phyloP scores from a whole-genome alignment of 2,113 vertebrate species.

The Hypocryptadius cinnamomeus region DNA sequence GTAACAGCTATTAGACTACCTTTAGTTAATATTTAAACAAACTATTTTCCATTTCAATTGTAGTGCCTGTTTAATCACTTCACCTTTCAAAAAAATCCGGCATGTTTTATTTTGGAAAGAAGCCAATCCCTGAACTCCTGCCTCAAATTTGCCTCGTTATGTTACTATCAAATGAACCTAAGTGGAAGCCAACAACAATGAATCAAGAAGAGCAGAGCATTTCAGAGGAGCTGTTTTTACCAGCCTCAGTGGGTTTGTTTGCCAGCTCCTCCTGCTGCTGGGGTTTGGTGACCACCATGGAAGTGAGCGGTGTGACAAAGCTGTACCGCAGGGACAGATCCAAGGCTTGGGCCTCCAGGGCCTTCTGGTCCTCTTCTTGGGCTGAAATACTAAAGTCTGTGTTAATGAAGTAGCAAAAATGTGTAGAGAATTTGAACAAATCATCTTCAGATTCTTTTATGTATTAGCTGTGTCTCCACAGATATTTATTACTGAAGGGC shows the following conservation, averaged over 20 bases:
- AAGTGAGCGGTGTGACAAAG: slow-evolving; percentile 90
- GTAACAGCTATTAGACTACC: not conserved
- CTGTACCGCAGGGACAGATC: slow-evolving; percentile 79
- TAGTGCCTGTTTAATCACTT: not conserved
- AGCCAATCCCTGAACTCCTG: not conserved
- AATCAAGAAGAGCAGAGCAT: not conserved
- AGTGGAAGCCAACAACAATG: not conserved
- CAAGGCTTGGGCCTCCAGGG: slow-evolving; percentile 69
- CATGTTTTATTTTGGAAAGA: not conserved
- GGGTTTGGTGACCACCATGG: slow-evolving; percentile 90
- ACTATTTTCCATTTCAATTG: not conserved
- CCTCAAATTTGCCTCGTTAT: accelerated
- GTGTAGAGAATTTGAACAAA: not conserved
- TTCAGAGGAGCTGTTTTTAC: slow-evolving; percentile 11
- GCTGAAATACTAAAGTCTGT: slow-evolving; percentile 58
- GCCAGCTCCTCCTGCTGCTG: slow-evolving; percentile 69
- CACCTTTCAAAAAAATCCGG: not conserved
- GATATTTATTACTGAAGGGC: not conserved
- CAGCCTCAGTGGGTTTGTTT: slow-evolving; percentile 81
- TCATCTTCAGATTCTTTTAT: not conserved
- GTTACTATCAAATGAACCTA: not conserved
- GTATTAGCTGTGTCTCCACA: not conserved
- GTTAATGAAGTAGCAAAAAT: not conserved
- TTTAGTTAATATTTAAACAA: not conserved
- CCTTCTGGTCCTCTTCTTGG: slow-evolving; percentile 48